phyloP scores from a whole-genome alignment of 2,797 vertebrate genomes.

The Cercopithecus hamlyni region DNA sequence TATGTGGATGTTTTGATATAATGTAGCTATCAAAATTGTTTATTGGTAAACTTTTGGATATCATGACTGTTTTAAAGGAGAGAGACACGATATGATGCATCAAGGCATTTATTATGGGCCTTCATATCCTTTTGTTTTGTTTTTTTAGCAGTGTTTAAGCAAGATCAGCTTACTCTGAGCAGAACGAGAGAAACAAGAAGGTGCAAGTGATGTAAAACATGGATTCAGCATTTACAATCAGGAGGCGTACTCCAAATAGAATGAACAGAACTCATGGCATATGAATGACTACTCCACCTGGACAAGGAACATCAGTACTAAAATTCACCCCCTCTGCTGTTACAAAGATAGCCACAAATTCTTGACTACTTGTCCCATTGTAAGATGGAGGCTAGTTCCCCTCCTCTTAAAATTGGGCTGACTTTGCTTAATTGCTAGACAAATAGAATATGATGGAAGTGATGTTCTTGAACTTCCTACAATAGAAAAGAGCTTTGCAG shows the following conservation, averaged over 20 bases:
- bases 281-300: not conserved
- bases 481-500: not conserved
- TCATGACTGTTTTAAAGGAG: not conserved
- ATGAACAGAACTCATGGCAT: not conserved
- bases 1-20: not conserved
- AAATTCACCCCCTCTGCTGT: not conserved
- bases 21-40: not conserved
- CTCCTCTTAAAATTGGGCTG: not conserved
- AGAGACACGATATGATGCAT: not conserved
- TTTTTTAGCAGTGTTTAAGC: not conserved
- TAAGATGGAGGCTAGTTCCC: not conserved
- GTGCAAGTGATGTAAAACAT: fast-evolving
- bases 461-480: not conserved
- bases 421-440: not conserved
- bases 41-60: not conserved
- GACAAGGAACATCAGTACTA: not conserved
- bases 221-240: not conserved
- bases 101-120: not conserved
- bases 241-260: not conserved
- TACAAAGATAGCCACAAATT: not conserved
- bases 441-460: not conserved
- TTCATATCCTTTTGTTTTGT: not conserved
- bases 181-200: not conserved
- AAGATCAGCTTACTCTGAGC: not conserved
- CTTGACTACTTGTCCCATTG: not conserved